These are phyloP conservation scores for Blastobasis lacticolella DNA, from an alignment of 2,888 invertebrate genomes.

Conservation along the genomic window DNA sequence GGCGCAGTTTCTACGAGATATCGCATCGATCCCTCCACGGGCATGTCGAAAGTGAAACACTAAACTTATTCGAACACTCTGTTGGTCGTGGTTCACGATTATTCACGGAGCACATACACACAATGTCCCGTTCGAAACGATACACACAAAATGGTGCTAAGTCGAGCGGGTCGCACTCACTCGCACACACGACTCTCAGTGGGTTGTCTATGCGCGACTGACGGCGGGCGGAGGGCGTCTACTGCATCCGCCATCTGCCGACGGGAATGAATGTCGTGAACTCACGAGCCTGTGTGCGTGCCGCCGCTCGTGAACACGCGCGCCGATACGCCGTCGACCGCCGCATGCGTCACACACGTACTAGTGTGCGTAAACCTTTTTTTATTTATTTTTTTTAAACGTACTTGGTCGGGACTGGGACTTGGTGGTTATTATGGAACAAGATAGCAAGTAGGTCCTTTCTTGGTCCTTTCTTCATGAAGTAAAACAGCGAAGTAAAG, in stretches of 20 bases:
- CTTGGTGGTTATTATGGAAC: slow-evolving; percentile 46
- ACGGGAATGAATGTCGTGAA: slow-evolving; percentile 70
- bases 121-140: slow-evolving; percentile 70
- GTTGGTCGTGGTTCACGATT: slow-evolving; percentile 49
- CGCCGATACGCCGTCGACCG: slow-evolving; percentile 30
- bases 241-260: slow-evolving; percentile 75
- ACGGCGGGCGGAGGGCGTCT: slow-evolving; percentile 67
- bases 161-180: slow-evolving; percentile 52
- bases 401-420: too few relatives aligned
- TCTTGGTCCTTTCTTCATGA: too few relatives aligned
- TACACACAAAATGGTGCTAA: slow-evolving; percentile 71
- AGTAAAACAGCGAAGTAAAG: background rate
- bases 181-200: slow-evolving; percentile 54
- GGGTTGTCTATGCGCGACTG: slow-evolving; percentile 73
- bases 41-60: slow-evolving; percentile 67
- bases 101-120: slow-evolving; percentile 70
- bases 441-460: slow-evolving; percentile 33
- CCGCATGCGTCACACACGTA: slow-evolving; percentile 36
- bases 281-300: slow-evolving; percentile 43
- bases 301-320: slow-evolving; percentile 4
- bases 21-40: slow-evolving; percentile 63
- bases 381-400: slow-evolving; percentile 31
- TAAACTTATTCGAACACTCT: slow-evolving; percentile 42
- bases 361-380: slow-evolving; percentile 57
- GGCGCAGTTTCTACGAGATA: slow-evolving; percentile 72